A percentile compares a stretch with the other conserved stretches of the same genome.
phyloP scores from a whole-genome alignment of 2,888 invertebrate species.

The Macroteleia sp. region DNA sequence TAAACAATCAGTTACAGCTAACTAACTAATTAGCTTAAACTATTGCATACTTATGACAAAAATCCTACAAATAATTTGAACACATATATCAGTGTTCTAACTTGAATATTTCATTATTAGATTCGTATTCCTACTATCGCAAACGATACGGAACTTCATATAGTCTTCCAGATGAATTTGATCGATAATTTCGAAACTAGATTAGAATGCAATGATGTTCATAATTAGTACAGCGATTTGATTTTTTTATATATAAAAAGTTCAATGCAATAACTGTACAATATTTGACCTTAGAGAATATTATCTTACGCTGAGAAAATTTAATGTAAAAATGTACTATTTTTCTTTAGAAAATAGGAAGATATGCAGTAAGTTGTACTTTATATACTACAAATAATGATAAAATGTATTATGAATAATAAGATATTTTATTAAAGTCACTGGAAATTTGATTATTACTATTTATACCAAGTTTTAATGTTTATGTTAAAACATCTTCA shows the following conservation, averaged over 20 bases:
- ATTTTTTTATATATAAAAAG: slow-evolving; percentile 4
- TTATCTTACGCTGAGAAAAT: no score
- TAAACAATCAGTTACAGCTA: neutral
- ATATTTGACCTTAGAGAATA: no score
- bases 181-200: slow-evolving; percentile 26
- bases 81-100: neutral
- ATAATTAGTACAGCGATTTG: neutral
- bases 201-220: slow-evolving; percentile 24
- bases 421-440: no score
- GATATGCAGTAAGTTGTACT: no score
- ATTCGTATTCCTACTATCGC: slow-evolving; percentile 2
- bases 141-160: slow-evolving; percentile 8
- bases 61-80: neutral
- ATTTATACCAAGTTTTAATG: no score
- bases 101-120: slow-evolving; percentile 1
- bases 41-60: neutral
- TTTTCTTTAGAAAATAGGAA: no score
- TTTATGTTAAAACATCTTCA: no score
- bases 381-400: no score
- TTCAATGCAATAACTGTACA: no score
- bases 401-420: no score
- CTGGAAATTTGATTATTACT: no score
- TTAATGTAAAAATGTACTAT: no score
- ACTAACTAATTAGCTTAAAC: neutral
- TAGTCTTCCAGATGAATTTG: slow-evolving; percentile 24